Evolutionary conservation across 2,888 invertebrate species (phyloP).

Genomic region (Pelosia muscerda): DNA sequence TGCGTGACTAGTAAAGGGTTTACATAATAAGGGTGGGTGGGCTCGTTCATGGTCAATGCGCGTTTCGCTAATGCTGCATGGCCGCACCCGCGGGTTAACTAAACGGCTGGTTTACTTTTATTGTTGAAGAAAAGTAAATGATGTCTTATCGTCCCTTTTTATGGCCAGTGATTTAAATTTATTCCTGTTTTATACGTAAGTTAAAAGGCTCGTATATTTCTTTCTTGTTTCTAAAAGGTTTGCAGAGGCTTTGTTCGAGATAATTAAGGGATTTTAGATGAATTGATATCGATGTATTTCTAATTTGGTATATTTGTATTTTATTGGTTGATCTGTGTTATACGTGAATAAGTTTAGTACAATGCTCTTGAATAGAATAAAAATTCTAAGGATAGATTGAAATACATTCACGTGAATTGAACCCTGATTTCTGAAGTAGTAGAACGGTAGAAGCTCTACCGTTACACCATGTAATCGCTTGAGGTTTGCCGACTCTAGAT

Average conservation of each 20-base stretch:
- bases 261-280: background rate
- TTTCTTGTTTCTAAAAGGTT: slow-evolving; percentile 7
- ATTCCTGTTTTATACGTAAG: slow-evolving; percentile 20
- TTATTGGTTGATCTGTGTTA: too few relatives aligned
- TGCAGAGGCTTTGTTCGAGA: background rate
- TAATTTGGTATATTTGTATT: background rate
- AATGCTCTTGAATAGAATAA: too few relatives aligned
- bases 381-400: too few relatives aligned
- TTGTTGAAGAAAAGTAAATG: slow-evolving; percentile 21
- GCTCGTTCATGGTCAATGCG: slow-evolving; percentile 56
- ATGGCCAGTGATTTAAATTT: slow-evolving; percentile 32
- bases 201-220: slow-evolving; percentile 18
- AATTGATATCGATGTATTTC: background rate
- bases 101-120: slow-evolving; percentile 38
- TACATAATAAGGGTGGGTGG: slow-evolving; percentile 56
- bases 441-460: too few relatives aligned
- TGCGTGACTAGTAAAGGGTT: slow-evolving; percentile 54
- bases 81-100: slow-evolving; percentile 44
- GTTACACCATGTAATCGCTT: too few relatives aligned
- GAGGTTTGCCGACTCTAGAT: too few relatives aligned
- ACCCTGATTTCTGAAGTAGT: too few relatives aligned
- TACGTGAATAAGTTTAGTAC: too few relatives aligned
- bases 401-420: background rate
- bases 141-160: slow-evolving; percentile 35
- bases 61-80: slow-evolving; percentile 40